These are phyloP conservation scores for Eubasilissa regina DNA, from an alignment of 1,140 invertebrate species.

Conservation along the genomic window DNA sequence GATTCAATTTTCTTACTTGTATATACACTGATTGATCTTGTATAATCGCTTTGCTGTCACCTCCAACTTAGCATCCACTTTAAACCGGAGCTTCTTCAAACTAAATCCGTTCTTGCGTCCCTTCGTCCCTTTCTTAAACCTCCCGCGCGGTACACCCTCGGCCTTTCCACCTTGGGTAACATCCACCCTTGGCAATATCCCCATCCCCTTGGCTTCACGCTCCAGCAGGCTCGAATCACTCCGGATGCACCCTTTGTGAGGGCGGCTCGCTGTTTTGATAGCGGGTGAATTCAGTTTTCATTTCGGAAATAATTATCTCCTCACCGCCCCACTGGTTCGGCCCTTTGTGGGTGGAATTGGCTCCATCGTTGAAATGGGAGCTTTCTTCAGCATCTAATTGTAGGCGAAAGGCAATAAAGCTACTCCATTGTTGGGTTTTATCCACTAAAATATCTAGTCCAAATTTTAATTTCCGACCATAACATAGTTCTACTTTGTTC, in stretches of 20 bases:
- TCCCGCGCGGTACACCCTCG: background rate
- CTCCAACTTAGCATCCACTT: conserved; percentile 40
- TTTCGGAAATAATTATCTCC: conserved; percentile 60
- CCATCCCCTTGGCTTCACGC: conserved; percentile 44
- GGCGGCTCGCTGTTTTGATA: conserved; percentile 58
- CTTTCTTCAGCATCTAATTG: conserved; percentile 45
- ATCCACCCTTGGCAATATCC: background rate
- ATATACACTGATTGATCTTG: conserved; percentile 23
- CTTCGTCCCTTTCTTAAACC: conserved; percentile 6
- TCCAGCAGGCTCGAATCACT: conserved; percentile 57
- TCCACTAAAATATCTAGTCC: conserved; percentile 19
- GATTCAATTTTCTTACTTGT: conserved; percentile 34
- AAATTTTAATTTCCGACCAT: too few relatives aligned
- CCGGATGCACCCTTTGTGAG: conserved; percentile 60
- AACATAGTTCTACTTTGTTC: too few relatives aligned
- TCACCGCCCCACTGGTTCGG: conserved; percentile 34
- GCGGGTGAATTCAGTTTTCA: conserved; percentile 58
- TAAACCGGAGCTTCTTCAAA: background rate
- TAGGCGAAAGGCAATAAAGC: conserved; percentile 39
- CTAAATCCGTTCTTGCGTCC: conserved; percentile 14
- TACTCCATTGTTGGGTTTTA: conserved; percentile 37
- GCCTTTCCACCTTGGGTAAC: background rate
- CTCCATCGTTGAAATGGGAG: conserved; percentile 24
- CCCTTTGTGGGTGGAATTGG: conserved; percentile 41
- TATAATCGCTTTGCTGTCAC: conserved; percentile 33